Evolutionary conservation across 2,888 invertebrate genomes (phyloP), one percentile per base, ranked within the genome.

Genomic region (Drosophila bunnanda): DNA sequence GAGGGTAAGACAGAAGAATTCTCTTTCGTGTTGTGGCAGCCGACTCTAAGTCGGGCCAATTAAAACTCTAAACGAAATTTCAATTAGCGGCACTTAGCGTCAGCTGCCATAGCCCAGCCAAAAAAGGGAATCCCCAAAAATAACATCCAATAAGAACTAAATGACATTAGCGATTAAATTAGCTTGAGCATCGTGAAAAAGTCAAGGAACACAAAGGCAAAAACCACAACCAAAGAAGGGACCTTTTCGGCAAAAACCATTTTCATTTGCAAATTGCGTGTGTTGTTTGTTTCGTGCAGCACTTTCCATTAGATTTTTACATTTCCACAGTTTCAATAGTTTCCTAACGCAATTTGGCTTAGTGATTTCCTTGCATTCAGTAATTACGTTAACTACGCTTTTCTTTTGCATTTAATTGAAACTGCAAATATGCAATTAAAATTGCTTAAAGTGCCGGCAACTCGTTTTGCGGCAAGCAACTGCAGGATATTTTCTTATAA

Each of bases 41-140:
- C 20, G 34, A 65, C 28, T 32, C 46, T n/a, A 56, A 70, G 22
- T 34, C 36, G 58, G 55, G 68, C 64, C 85, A 79, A 85, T 85
- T 85, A 85, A 79, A 83, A 77, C 71, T 78, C 76, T 74, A 78
- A 81, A 79, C 80, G 79, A 89, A 89, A 82, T 90, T 89, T 89
- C 90, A 89, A 89, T 89, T 89, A 89, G 89, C 78, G 81, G 78
- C 87, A 89, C 87, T 87, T 84, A 86, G 78, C 78, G 79, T 69
- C 82, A 85, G 80, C 78, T 83, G 83, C 77, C 73, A 87, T 75
- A 80, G 43, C 54, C 28, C 38, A 69, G 56, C 48, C 76, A 80
- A 76, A 80, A 78, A 76, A 54, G 50, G 60, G 62, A 73, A 64
- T 38, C 41, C 62, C 50, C 48, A 53, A 67, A 61, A 59, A 41